phyloP scores from a whole-genome alignment of 2,113 vertebrate species.

The Centropristis striata region DNA sequence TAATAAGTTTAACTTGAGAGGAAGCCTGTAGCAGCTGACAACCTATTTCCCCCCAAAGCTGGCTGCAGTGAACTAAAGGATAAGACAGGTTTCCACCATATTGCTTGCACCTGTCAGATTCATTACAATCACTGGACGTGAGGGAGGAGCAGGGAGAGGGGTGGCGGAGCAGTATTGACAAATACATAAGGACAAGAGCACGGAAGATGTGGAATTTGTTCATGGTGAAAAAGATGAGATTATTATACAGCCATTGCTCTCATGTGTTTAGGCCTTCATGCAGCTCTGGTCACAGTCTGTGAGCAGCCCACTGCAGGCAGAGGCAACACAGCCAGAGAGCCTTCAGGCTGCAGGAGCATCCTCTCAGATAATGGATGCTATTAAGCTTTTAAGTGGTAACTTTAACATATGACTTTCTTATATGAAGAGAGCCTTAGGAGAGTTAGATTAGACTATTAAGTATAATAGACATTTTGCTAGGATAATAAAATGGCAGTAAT shows the following conservation, averaged over 20 bases:
- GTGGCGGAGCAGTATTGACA: conserved; percentile 22
- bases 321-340: conserved; percentile 37
- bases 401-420: background rate
- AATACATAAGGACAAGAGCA: background rate
- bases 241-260: background rate
- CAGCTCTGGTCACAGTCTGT: conserved; percentile 38
- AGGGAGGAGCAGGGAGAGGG: conserved; percentile 22
- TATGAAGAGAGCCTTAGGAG: background rate
- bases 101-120: conserved; percentile 77
- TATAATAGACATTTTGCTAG: background rate
- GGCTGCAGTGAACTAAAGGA: conserved; percentile 58
- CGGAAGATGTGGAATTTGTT: background rate
- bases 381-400: conserved; percentile 32
- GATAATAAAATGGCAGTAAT: background rate
- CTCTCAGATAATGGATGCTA: conserved; percentile 54
- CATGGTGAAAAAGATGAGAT: background rate
- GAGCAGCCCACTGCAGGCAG: conserved; percentile 50
- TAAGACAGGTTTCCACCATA: conserved; percentile 69
- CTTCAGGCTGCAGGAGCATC: conserved; percentile 36
- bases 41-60: conserved; percentile 26
- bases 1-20: conserved; percentile 16
- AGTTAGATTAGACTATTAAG: background rate
- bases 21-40: conserved; percentile 42
- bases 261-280: conserved; percentile 7
- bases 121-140: conserved; percentile 58